Evolutionary conservation across 2,113 vertebrate species (phyloP).

Genomic region (Pantherophis guttatus): DNA sequence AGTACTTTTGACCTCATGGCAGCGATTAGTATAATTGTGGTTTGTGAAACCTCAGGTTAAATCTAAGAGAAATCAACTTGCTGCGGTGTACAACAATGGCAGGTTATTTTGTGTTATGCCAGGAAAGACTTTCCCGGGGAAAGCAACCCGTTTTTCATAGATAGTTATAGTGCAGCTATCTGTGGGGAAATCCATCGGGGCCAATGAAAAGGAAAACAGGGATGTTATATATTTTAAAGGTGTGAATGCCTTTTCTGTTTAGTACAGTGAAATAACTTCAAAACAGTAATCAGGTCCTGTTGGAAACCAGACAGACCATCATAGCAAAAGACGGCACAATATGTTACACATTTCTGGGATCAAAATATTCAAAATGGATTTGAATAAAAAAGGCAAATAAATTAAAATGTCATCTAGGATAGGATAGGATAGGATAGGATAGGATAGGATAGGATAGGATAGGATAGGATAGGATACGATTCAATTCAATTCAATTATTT

Average conservation of each 20-base stretch:
- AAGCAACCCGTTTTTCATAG: constrained; percentile 45
- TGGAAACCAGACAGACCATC: background rate
- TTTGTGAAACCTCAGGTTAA: constrained; percentile 56
- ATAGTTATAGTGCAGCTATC: constrained; percentile 32
- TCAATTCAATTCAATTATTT: too few species aligned
- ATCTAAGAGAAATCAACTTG: constrained; percentile 59
- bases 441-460: too few species aligned
- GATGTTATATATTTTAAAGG: constrained; percentile 10
- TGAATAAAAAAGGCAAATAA: background rate
- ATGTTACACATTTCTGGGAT: background rate
- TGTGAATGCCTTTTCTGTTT: background rate
- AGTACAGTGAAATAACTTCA: background rate
- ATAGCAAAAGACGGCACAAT: background rate
- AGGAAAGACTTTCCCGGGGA: constrained; percentile 39
- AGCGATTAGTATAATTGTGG: constrained; percentile 65
- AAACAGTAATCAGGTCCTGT: background rate
- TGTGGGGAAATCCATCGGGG: constrained; percentile 36
- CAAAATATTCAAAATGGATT: background rate
- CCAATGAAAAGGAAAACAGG: constrained; percentile 34
- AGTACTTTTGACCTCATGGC: constrained; percentile 60
- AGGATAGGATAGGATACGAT: too few species aligned
- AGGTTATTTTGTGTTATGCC: constrained; percentile 56
- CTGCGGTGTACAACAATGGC: constrained; percentile 56
- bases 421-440: too few species aligned
- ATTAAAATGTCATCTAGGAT: background rate